A percentile compares a stretch with the other conserved stretches of the same genome.
Conservation (phyloP, 2,888 invertebrate species). For the Cephus sareptanus region DNA sequence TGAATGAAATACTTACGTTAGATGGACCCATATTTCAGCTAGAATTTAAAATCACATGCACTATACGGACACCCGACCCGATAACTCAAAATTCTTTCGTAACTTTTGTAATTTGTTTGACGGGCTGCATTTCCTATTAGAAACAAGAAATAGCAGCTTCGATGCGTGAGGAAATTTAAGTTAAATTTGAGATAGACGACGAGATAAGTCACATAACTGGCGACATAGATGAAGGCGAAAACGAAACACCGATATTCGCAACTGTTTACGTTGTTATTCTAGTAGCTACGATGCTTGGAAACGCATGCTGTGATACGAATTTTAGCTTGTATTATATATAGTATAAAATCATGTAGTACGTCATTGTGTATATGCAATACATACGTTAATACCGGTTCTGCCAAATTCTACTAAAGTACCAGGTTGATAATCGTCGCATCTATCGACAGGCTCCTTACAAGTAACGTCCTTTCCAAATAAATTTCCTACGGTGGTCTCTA, state of each 20-base stretch:
- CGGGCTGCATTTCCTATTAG: not conserved
- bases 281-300: not conserved
- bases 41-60: not conserved
- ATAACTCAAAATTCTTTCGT: not conserved
- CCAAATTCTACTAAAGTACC: constrained; percentile 56
- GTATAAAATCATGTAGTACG: not conserved
- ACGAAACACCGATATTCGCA: not conserved
- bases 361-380: constrained; percentile 2
- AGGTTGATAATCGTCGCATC: constrained; percentile 59
- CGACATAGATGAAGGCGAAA: not conserved
- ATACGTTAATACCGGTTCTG: constrained; percentile 51
- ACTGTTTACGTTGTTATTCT: not conserved
- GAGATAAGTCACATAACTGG: not conserved
- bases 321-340: not conserved
- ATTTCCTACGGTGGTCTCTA: constrained; percentile 53
- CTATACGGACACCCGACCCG: not conserved
- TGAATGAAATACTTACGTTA: not conserved
- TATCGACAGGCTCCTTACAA: constrained; percentile 54
- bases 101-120: not conserved
- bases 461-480: constrained; percentile 59
- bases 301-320: not conserved
- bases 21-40: not conserved
- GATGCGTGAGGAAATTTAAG: not conserved
- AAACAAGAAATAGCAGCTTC: not conserved
- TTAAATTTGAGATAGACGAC: not conserved